Conservation (phyloP, 2,113 vertebrate genomes). For the Solenodon paradoxus region DNA sequence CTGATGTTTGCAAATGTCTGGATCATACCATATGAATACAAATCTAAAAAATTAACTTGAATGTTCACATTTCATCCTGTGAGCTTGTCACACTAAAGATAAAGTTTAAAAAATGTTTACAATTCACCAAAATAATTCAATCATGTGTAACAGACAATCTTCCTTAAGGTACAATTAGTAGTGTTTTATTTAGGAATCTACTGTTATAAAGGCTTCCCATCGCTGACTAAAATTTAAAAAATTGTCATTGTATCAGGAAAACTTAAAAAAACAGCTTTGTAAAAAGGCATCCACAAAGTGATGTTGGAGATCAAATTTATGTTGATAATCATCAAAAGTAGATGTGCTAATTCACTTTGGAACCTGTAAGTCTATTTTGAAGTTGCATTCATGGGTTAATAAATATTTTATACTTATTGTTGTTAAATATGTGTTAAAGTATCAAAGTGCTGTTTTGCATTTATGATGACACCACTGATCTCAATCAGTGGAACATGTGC, state of each 20-base stretch:
- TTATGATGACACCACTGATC: not conserved
- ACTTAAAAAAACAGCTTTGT: conserved; percentile 23
- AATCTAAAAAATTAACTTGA: not conserved
- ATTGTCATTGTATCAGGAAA: conserved; percentile 24
- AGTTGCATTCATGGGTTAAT: not conserved
- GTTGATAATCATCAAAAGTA: not conserved
- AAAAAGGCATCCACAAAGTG: not conserved
- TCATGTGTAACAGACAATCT: not conserved
- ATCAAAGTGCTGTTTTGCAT: not conserved
- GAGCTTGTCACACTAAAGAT: not conserved
- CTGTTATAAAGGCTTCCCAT: conserved; percentile 9
- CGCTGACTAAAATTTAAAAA: conserved; percentile 41
- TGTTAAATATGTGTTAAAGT: not conserved
- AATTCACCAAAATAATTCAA: not conserved
- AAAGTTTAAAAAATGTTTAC: conserved; percentile 29
- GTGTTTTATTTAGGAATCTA: conserved; percentile 36
- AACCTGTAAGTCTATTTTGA: not conserved
- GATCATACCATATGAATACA: not conserved
- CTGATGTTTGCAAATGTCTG: not conserved
- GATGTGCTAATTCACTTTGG: not conserved
- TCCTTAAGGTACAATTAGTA: not conserved
- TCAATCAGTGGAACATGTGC: not conserved
- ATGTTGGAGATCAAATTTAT: not conserved
- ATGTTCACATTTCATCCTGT: not conserved
- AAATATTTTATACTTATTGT: not conserved